phyloP scores from a whole-genome alignment of 2,797 vertebrate species.

The Lophotriccus pileatus region DNA sequence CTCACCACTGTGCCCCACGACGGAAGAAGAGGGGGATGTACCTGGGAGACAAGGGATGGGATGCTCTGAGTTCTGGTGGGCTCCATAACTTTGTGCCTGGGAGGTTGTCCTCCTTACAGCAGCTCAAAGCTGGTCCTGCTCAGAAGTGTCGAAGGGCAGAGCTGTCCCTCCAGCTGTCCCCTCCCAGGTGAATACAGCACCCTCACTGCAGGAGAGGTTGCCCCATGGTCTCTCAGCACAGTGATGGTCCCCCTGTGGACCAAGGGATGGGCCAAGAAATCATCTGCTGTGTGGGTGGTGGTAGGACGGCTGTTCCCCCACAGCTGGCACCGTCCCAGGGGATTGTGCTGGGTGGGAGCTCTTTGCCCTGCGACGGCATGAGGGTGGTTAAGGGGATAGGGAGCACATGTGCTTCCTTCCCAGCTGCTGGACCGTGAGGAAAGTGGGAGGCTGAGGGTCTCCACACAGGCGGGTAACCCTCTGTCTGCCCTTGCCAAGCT shows the following conservation, averaged over 20 bases:
- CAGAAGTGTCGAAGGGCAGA: background rate
- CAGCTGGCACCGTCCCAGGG: background rate
- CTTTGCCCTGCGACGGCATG: background rate
- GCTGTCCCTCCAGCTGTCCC: background rate
- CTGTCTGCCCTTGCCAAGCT: background rate
- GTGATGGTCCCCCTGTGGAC: background rate
- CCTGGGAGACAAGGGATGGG: background rate
- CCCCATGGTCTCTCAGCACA: background rate
- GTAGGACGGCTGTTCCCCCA: background rate
- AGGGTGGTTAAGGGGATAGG: background rate
- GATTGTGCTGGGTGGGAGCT: background rate
- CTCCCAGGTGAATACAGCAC: background rate
- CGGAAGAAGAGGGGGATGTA: background rate
- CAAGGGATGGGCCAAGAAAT: background rate
- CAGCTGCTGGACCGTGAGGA: background rate
- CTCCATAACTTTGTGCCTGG: background rate
- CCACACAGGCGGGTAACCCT: background rate
- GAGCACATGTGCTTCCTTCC: background rate
- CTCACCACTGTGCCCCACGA: accelerated
- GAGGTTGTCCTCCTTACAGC: background rate
- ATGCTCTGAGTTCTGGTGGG: background rate
- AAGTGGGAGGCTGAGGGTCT: background rate
- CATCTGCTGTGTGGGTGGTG: background rate
- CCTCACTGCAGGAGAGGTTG: background rate
- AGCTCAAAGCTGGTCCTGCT: background rate